A percentile compares a stretch with the other conserved stretches of the same genome.
These are phyloP conservation scores for Rhipidura dahli DNA, from an alignment of 2,113 vertebrate genomes.

Conservation along the genomic window DNA sequence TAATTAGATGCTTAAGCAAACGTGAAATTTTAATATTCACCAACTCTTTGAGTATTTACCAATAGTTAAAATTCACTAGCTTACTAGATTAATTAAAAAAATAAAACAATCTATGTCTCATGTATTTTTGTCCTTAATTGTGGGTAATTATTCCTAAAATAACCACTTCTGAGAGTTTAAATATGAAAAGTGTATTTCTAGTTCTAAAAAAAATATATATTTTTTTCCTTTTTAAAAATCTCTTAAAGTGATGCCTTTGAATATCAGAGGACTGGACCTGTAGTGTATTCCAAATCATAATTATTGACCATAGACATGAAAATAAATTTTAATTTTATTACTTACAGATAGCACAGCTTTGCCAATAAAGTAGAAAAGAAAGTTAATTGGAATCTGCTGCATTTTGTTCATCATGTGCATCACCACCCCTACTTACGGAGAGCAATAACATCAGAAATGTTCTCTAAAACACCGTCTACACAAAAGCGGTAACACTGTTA, in stretches of 20 bases:
- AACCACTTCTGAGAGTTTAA: neutral
- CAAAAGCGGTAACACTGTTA: neutral
- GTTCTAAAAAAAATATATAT: neutral
- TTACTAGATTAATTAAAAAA: neutral
- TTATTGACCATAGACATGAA: neutral
- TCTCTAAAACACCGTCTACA: neutral
- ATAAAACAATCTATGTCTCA: neutral
- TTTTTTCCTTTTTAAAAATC: neutral
- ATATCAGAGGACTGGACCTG: neutral
- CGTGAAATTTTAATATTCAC: neutral
- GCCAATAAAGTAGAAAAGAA: neutral
- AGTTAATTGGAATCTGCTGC: neutral
- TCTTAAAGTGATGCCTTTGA: neutral
- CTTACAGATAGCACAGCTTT: neutral
- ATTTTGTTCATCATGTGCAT: neutral
- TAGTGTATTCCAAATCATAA: neutral
- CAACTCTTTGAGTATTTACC: neutral
- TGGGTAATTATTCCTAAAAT: neutral
- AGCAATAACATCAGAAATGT: neutral
- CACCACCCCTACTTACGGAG: neutral
- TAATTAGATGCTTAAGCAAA: neutral
- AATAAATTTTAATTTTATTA: neutral
- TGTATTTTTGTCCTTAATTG: neutral
- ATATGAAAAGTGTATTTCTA: neutral
- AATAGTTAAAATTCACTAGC: neutral